phyloP scores from a whole-genome alignment of 2,797 vertebrate species.

The Alosa sapidissima region DNA sequence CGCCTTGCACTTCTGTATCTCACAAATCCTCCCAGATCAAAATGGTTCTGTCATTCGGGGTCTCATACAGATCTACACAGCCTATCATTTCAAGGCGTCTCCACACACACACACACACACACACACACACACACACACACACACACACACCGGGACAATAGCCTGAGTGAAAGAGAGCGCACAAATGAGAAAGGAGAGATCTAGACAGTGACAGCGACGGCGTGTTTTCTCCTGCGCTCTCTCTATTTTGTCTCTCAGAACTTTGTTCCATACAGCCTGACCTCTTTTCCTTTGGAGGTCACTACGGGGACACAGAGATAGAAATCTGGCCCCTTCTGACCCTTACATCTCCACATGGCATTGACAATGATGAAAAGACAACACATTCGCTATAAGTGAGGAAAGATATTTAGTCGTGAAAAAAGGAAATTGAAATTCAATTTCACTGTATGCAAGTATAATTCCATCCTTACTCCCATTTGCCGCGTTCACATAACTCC shows the following conservation, averaged over 20 bases:
- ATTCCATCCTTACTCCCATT: background rate
- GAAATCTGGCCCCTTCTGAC: conserved; percentile 45
- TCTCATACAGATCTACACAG: conserved; percentile 81
- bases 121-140: background rate
- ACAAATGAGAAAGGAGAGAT: conserved; percentile 9
- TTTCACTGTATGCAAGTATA: background rate
- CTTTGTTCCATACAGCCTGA: conserved; percentile 37
- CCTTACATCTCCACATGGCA: conserved; percentile 1
- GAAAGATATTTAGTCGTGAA: background rate
- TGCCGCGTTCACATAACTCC: background rate
- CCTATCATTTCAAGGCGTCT: conserved; percentile 77
- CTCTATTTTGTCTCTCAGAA: conserved; percentile 49
- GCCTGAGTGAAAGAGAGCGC: background rate
- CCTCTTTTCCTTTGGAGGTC: background rate
- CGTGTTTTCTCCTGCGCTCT: background rate
- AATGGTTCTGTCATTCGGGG: conserved; percentile 86
- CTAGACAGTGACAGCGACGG: conserved; percentile 23
- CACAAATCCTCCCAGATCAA: conserved; percentile 68
- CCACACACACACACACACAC: conserved; percentile 17
- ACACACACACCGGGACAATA: background rate
- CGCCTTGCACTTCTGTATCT: conserved; percentile 25
- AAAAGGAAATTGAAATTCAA: background rate
- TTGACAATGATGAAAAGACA: background rate
- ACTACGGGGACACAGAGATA: conserved; percentile 53
- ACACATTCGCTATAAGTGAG: background rate